phyloP scores from a whole-genome alignment of 1,140 invertebrate genomes.

The Tetramorium simillimum region DNA sequence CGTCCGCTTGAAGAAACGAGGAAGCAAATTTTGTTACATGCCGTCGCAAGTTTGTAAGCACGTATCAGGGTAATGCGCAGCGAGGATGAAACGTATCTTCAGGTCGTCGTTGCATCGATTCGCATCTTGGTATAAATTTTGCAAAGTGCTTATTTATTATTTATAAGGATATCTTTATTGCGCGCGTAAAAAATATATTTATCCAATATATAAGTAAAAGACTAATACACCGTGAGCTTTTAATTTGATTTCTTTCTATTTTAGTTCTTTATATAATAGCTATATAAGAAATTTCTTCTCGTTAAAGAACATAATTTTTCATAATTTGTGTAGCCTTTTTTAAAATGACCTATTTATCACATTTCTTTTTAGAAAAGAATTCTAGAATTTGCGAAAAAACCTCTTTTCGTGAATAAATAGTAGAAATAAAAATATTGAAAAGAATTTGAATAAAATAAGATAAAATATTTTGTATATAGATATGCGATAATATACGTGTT shows the following conservation, averaged over 20 bases:
- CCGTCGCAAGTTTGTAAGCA: conserved; percentile 49
- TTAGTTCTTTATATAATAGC: not conserved
- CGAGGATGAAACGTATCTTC: conserved; percentile 29
- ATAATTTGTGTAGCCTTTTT: not conserved
- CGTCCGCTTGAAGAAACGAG: conserved; percentile 69
- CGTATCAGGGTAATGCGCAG: conserved; percentile 28
- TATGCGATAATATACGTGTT: not conserved
- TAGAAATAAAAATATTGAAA: not conserved
- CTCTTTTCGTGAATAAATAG: not conserved
- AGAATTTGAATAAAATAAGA: not conserved
- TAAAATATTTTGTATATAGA: not conserved
- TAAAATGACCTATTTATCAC: not conserved
- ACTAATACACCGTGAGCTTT: not conserved
- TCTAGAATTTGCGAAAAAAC: not conserved
- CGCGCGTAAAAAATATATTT: not conserved
- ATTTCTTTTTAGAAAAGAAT: not conserved
- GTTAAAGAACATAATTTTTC: not conserved
- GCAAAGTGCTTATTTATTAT: conserved; percentile 8
- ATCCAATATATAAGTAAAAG: not conserved
- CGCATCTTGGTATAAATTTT: not conserved
- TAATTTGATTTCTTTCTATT: not conserved
- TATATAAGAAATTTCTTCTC: not conserved
- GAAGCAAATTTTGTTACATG: conserved; percentile 57
- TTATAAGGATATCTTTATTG: not conserved
- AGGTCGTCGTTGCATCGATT: not conserved